Evolutionary conservation across 2,797 vertebrate species (phyloP).

Genomic region (Lithobates pipiens): DNA sequence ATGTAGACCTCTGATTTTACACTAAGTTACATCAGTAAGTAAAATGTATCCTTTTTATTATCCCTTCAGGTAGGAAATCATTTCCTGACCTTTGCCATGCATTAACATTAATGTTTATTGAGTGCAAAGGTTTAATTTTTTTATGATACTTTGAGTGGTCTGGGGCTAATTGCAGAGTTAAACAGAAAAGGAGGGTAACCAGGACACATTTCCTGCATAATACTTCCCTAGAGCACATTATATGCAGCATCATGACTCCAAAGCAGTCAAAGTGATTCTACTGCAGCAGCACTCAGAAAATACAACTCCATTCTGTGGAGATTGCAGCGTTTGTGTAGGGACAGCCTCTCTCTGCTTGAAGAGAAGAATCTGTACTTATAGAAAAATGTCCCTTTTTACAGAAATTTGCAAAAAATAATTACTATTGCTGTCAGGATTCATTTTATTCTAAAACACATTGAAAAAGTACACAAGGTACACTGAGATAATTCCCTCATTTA

Average conservation of each 20-base stretch:
- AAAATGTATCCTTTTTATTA: neutral
- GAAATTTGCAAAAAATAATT: no score
- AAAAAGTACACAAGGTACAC: no score
- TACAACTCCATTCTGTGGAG: neutral
- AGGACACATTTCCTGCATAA: neutral
- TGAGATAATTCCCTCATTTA: no score
- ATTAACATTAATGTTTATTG: neutral
- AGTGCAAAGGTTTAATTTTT: neutral
- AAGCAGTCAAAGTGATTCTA: neutral
- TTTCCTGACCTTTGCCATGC: neutral
- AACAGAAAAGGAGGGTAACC: slow-evolving; percentile 10
- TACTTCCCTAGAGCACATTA: neutral
- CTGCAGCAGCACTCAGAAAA: neutral
- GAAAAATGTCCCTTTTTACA: no score
- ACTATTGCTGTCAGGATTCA: no score
- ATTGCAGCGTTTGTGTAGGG: neutral
- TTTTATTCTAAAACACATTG: no score
- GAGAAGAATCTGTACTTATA: neutral
- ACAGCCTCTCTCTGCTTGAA: neutral
- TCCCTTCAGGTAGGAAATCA: neutral
- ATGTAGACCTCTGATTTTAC: neutral
- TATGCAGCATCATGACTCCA: slow-evolving; percentile 4
- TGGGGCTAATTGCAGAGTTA: neutral
- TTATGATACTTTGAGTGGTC: slow-evolving; percentile 11
- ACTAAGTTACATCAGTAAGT: neutral